These are phyloP conservation scores for Pelobates fuscus DNA, from an alignment of 2,113 vertebrate genomes.

Conservation along the genomic window DNA sequence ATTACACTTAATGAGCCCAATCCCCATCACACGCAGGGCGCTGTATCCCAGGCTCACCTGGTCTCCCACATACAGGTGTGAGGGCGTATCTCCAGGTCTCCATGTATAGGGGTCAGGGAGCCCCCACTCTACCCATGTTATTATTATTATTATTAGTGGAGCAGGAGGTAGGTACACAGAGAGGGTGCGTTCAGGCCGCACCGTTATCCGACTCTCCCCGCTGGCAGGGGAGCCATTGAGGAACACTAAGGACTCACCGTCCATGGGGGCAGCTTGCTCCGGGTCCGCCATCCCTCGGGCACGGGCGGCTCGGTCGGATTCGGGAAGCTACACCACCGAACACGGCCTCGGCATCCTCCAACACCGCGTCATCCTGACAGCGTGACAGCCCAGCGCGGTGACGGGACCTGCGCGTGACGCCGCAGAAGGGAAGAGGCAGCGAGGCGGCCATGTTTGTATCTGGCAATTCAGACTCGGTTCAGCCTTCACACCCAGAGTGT, in stretches of 20 bases:
- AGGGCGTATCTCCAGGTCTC: not conserved
- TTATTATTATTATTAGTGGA: no score
- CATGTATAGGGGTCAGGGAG: not conserved
- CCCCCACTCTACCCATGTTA: not conserved
- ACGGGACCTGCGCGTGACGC: slow-evolving; percentile 10
- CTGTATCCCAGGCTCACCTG: no score
- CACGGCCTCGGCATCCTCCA: slow-evolving; percentile 45
- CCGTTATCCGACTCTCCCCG: not conserved
- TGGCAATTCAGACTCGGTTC: not conserved
- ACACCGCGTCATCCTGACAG: slow-evolving; percentile 48
- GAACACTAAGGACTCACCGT: slow-evolving; percentile 9
- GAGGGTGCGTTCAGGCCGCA: not conserved
- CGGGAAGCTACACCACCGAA: slow-evolving; percentile 10
- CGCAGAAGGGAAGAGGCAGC: not conserved
- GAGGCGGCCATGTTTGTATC: slow-evolving; percentile 12
- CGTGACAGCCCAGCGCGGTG: slow-evolving; percentile 21
- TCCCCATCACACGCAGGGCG: not conserved
- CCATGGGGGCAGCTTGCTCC: not conserved
- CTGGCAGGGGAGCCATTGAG: not conserved
- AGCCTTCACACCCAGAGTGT: no score
- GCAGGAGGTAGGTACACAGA: not conserved
- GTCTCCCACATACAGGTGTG: not conserved
- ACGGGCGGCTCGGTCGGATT: slow-evolving; percentile 1
- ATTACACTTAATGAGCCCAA: not conserved
- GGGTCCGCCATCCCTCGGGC: slow-evolving; percentile 24